Evolutionary conservation across 1,140 invertebrate species (phyloP), one percentile per base, ranked within the genome.

Genomic region (Trissolcus basalis): DNA sequence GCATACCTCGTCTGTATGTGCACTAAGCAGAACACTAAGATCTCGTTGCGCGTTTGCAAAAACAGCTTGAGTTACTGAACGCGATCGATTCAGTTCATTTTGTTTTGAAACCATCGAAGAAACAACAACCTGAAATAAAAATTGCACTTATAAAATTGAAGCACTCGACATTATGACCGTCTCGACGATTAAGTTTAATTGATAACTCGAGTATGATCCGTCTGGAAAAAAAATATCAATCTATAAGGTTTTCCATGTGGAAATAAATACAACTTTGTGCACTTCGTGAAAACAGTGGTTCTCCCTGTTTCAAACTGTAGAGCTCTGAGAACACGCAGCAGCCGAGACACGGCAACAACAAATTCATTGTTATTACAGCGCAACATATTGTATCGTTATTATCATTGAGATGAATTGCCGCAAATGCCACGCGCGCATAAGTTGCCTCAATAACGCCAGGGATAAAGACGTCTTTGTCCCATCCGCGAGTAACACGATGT

Each of bases 381-480:
- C 9, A 9, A n/a, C 36, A 39, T 9, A 11, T 39, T 39, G 9
- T 9, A 39, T 39, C 36, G 36, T 47, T 49, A 27, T 55, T 51
- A 43, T 50, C 45, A 70, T 59, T 60, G 41, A 70, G 61, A 60
- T 43, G 10, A 51, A 13, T 0, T 16, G n/a, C 35, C 3, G 16
- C 48, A 13, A 71, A 71, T 63, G 60, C 36, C 60, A 59, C 59
- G 54, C 36, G 39, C 41, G 14, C 49, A 64, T 53, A 41, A 54
- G 47, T 73, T 54, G 59, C 59, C 70, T 73, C 55, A 73, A 65
- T 65, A 54, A 55, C 14, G 61, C 58, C 54, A 39, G 15, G 51
- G 35, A 70, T 61, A 56, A 56, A 70, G 67, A 8, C 51, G 16
- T 13, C 58, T 56, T 61, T 63, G 58, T 70, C 67, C 51, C 32